Evolutionary conservation across 2,797 vertebrate species (phyloP), one percentile per base, ranked within the genome.

Genomic region (Chelonia mydas): DNA sequence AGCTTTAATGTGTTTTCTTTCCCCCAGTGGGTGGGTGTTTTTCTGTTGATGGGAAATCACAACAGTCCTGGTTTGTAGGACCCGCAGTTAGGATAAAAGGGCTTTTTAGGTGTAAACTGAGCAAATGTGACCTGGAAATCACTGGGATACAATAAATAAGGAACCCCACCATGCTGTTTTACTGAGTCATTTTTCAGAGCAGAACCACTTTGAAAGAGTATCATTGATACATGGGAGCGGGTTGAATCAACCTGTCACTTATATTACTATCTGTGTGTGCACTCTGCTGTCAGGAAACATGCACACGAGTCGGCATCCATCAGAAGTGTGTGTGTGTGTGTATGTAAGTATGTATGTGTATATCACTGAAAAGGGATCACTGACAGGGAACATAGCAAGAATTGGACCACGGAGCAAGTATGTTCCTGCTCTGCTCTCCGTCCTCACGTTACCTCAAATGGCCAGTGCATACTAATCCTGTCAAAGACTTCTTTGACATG

Each of bases 181-280:
- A 81, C 33, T 0, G 19, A 88, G 77, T 83, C 0, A 9, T 37
- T 87, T 93, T 82, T 37, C 3, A 59, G 81, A 31, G 54, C 28
- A 12, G 81, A 31, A 6, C 6, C 1, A 3, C 49, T 17, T 45
- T 83, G 92, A 90, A 96, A 95, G 94, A 94, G 92, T 89, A 90
- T 95, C 72, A 33, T 91, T 95, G 95, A 95, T 89, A 89, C 89
- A 95, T 87, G 79, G 88, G 90, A 96, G 81, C 87, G 84, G 78
- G 84, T 93, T 4, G 4, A 94, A 90, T 96, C 86, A 19, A 21
- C 65, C 92, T 94, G 96, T 96, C 93, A 93, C 83, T 83, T 90
- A 91, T 97, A 97, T 93, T 91, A 81, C 84, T 53, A 25, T 95
- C 79, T 94, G 90, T 61, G 41, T 41, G 27, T 19, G 84, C 92